phyloP scores from a whole-genome alignment of 2,797 vertebrate genomes.

The Loriculus beryllinus region DNA sequence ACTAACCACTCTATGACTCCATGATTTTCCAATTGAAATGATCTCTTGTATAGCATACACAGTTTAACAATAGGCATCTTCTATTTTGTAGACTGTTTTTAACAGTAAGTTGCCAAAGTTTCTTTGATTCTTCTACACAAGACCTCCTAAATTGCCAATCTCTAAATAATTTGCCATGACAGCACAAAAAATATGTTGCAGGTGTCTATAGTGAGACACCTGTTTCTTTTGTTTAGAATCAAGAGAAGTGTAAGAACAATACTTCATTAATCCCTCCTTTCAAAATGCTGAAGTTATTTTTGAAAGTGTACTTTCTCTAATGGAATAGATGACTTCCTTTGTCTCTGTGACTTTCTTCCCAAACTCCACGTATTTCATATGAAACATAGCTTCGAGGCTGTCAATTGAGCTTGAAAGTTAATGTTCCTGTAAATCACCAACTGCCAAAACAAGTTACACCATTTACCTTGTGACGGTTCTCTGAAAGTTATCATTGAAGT shows the following conservation, averaged over 20 bases:
- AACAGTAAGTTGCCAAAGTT: background rate
- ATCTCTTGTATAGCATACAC: background rate
- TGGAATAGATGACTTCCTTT: constrained; percentile 8
- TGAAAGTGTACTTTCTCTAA: background rate
- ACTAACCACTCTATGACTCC: background rate
- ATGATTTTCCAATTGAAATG: background rate
- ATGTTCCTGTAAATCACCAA: constrained; percentile 59
- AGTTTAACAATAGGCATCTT: background rate
- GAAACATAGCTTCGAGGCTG: constrained; percentile 6
- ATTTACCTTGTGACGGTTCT: constrained; percentile 22
- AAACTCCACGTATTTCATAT: background rate
- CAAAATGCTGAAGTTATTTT: background rate
- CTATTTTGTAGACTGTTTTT: background rate
- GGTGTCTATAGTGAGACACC: background rate
- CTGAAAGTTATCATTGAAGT: background rate
- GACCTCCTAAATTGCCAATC: background rate
- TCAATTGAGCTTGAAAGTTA: constrained; percentile 44
- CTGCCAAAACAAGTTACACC: constrained; percentile 31
- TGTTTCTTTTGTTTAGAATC: background rate
- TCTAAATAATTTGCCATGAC: background rate
- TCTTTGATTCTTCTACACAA: background rate
- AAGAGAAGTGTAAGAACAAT: background rate
- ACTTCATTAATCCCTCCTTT: background rate
- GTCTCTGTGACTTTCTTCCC: background rate
- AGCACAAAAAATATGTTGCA: background rate